These are phyloP conservation scores for Euwallacea similis DNA, from an alignment of 1,140 invertebrate species.

Conservation along the genomic window DNA sequence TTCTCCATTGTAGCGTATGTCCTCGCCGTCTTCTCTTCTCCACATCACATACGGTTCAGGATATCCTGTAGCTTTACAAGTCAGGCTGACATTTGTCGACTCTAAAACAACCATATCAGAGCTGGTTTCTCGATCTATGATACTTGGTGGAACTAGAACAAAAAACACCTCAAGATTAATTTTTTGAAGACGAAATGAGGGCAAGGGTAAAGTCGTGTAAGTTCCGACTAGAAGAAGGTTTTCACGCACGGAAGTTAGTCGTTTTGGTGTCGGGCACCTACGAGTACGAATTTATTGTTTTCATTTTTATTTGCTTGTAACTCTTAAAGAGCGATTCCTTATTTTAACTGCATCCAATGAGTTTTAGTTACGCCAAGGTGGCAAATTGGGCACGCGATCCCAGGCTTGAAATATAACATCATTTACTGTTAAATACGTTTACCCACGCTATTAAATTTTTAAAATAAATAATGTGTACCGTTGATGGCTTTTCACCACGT, in stretches of 20 bases:
- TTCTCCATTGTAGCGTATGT: conserved; percentile 83
- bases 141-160: conserved; percentile 74
- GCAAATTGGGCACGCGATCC: conserved; percentile 11
- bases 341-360: conserved; percentile 18
- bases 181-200: not conserved
- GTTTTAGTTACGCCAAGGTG: conserved; percentile 9
- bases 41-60: conserved; percentile 90
- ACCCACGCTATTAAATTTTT: not conserved
- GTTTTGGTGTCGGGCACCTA: conserved; percentile 27
- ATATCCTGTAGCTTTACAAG: conserved; percentile 85
- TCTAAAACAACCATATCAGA: conserved; percentile 89
- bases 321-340: conserved; percentile 13
- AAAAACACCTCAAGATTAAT: conserved; percentile 16
- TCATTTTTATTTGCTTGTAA: conserved; percentile 11
- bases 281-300: conserved; percentile 26
- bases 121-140: conserved; percentile 81
- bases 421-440: not conserved
- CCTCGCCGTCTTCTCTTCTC: conserved; percentile 84
- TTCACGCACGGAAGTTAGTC: conserved; percentile 14
- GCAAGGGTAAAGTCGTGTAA: conserved; percentile 7
- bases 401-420: conserved; percentile 1
- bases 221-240: conserved; percentile 12
- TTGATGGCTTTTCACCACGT: no score
- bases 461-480: not conserved
- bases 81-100: conserved; percentile 82